These are phyloP conservation scores for Sisor rabdophorus DNA, from an alignment of 2,113 vertebrate species.

Conservation along the genomic window DNA sequence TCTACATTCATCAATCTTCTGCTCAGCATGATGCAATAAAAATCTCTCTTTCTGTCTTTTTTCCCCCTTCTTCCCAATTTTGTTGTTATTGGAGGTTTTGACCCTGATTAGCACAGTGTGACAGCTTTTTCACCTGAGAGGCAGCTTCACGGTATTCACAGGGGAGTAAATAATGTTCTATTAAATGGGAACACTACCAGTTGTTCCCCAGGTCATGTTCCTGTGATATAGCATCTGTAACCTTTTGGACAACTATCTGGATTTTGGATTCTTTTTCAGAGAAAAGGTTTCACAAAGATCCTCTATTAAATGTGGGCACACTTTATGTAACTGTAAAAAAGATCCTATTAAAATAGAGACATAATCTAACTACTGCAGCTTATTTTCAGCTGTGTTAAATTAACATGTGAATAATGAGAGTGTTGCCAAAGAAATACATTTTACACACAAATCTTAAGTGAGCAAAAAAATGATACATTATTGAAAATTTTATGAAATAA, in stretches of 20 bases:
- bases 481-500: no score
- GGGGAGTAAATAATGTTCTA: slow-evolving; percentile 57
- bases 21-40: background rate
- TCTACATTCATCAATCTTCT: slow-evolving; percentile 4
- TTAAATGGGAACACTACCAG: slow-evolving; percentile 53
- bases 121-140: slow-evolving; percentile 56
- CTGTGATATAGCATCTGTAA: slow-evolving; percentile 48
- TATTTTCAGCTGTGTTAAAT: slow-evolving; percentile 14
- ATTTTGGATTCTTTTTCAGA: background rate
- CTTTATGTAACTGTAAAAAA: background rate
- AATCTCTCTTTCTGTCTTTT: background rate
- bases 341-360: slow-evolving; percentile 56
- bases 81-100: background rate
- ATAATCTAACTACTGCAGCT: background rate
- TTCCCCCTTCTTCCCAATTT: no score
- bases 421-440: no score
- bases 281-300: background rate
- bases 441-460: no score
- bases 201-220: slow-evolving; percentile 51
- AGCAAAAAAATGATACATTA: no score
- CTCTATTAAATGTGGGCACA: no score
- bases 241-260: slow-evolving; percentile 1
- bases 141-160: slow-evolving; percentile 51
- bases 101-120: slow-evolving; percentile 44
- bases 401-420: no score